Evolutionary conservation across 1,140 invertebrate genomes (phyloP).

Genomic region (Cephus cinctus): DNA sequence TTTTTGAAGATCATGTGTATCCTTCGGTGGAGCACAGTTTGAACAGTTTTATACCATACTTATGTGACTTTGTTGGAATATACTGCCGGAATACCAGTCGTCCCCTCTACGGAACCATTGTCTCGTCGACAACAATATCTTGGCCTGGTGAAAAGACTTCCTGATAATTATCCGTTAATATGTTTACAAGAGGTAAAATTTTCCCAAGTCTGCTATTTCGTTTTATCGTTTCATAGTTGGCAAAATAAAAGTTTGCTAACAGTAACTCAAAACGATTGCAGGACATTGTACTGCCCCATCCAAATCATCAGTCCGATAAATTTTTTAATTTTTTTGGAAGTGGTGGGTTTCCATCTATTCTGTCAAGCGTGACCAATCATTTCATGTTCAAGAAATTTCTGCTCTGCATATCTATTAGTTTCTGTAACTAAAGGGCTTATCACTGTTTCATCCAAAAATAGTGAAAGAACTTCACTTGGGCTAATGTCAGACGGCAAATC

Average conservation of each 20-base stretch:
- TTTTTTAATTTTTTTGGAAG: constrained; percentile 12
- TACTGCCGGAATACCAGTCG: too few relatives aligned
- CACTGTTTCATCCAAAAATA: constrained; percentile 9
- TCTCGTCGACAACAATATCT: constrained; percentile 42
- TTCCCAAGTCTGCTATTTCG: constrained; percentile 17
- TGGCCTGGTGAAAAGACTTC: constrained; percentile 32
- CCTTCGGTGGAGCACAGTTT: constrained; percentile 31
- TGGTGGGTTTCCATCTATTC: constrained; percentile 12
- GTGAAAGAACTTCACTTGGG: constrained; percentile 5
- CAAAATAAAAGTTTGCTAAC: constrained; percentile 22
- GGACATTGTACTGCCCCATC: constrained; percentile 9
- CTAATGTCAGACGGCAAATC: constrained; percentile 7
- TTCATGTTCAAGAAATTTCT: constrained; percentile 5
- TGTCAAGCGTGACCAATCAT: constrained; percentile 3
- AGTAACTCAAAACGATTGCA: constrained; percentile 24
- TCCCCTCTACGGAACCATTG: constrained; percentile 45
- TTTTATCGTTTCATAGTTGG: constrained; percentile 21
- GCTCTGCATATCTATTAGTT: constrained; percentile 14
- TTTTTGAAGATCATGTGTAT: constrained; percentile 28
- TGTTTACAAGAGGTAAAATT: constrained; percentile 17
- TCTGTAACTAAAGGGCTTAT: constrained; percentile 6
- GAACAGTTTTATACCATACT: constrained; percentile 44
- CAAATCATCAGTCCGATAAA: constrained; percentile 12
- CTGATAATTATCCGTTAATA: constrained; percentile 23
- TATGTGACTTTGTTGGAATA: constrained; percentile 41